phyloP scores from a whole-genome alignment of 2,113 vertebrate genomes.

The Microcebus lehilahytsara region DNA sequence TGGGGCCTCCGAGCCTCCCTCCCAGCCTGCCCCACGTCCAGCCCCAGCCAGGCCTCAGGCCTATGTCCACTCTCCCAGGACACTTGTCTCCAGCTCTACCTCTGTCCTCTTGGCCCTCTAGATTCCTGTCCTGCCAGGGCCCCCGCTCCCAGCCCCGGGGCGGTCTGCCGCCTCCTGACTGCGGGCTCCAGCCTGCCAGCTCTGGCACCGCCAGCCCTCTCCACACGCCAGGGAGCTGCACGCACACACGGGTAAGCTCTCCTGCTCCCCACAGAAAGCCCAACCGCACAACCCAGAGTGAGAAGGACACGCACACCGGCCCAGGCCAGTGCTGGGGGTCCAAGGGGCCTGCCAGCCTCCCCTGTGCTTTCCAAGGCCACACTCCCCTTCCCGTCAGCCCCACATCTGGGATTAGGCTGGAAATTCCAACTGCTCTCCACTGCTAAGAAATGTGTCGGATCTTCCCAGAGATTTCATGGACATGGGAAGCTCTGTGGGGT shows the following conservation, averaged over 20 bases:
- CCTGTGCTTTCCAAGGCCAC: background rate
- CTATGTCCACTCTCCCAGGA: background rate
- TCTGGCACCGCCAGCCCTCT: background rate
- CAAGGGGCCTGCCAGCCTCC: background rate
- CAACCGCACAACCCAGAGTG: background rate
- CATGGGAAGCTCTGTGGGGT: background rate
- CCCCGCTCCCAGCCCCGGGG: background rate
- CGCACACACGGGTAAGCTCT: background rate
- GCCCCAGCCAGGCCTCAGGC: background rate
- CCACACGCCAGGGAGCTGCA: background rate
- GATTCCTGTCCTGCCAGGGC: background rate
- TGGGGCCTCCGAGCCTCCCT: no score
- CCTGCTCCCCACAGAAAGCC: background rate
- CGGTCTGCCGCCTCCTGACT: background rate
- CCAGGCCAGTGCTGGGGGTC: background rate
- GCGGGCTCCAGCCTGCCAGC: background rate
- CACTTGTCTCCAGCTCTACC: background rate
- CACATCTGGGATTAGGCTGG: conserved; percentile 67
- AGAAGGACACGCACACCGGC: rapidly evolving
- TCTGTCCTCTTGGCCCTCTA: background rate
- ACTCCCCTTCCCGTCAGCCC: background rate
- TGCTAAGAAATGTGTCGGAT: conserved; percentile 52
- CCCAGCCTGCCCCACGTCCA: background rate
- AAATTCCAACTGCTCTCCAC: conserved; percentile 49
- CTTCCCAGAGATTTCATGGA: conserved; percentile 38